These are phyloP conservation scores for Neocrepidodera transversa DNA, from an alignment of 2,888 invertebrate species.

Conservation along the genomic window DNA sequence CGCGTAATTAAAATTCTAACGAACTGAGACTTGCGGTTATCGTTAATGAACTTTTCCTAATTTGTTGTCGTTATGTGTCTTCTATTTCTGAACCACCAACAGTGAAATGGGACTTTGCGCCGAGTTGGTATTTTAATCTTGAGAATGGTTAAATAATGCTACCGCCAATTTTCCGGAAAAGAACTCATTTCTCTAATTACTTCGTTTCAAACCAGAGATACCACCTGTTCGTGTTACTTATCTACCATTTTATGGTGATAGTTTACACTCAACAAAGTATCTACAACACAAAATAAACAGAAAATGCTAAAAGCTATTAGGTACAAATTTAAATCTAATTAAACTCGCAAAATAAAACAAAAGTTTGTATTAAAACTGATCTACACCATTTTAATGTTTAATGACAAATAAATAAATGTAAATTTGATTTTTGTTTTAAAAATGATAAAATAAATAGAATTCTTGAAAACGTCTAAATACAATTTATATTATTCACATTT, in stretches of 20 bases:
- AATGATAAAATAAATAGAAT: neutral
- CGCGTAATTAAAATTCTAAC: slow-evolving; percentile 56
- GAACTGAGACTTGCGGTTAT: slow-evolving; percentile 52
- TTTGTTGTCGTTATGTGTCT: slow-evolving; percentile 40
- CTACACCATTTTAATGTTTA: no score
- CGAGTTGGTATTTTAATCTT: slow-evolving; percentile 28
- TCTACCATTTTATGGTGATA: slow-evolving; percentile 8
- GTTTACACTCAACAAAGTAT: neutral
- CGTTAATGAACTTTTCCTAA: slow-evolving; percentile 57
- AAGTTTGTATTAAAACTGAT: no score
- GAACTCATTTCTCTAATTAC: slow-evolving; percentile 21
- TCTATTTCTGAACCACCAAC: slow-evolving; percentile 20
- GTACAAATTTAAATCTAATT: no score
- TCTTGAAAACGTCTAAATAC: neutral
- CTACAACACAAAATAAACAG: no score
- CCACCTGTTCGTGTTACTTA: slow-evolving; percentile 18
- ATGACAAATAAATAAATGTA: no score
- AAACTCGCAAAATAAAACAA: no score
- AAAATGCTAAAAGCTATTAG: no score
- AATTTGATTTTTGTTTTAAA: neutral
- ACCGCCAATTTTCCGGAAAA: slow-evolving; percentile 27
- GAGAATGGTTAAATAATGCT: slow-evolving; percentile 23
- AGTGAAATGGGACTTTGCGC: slow-evolving; percentile 21
- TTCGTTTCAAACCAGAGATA: slow-evolving; percentile 9
- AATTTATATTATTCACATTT: neutral